Conservation (phyloP, 2,888 invertebrate species). For the Toxonevra muliebris region DNA sequence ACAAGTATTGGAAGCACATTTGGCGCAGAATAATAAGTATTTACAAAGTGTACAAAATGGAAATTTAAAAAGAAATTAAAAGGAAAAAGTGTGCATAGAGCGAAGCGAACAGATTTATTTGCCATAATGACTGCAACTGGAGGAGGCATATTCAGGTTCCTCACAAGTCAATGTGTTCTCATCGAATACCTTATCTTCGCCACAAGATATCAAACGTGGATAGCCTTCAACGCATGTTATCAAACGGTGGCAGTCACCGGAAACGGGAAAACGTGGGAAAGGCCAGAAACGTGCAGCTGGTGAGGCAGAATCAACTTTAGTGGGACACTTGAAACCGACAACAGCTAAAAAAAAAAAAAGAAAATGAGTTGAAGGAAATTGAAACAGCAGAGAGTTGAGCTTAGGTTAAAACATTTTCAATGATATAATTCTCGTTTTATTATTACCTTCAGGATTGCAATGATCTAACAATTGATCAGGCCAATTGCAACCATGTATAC, state of each 20-base stretch:
- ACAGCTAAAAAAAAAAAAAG: constrained; percentile 70
- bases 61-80: constrained; percentile 3
- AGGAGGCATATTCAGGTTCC: constrained; percentile 65
- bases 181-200: constrained; percentile 87
- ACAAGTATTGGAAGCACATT: not conserved
- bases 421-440: too few species aligned
- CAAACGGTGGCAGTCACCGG: constrained; percentile 85
- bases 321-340: constrained; percentile 91
- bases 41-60: constrained; percentile 3
- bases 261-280: constrained; percentile 88
- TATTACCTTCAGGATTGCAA: constrained; percentile 87
- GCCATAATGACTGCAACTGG: constrained; percentile 57
- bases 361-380: not conserved
- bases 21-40: not conserved
- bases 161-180: constrained; percentile 85
- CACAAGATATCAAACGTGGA: constrained; percentile 88
- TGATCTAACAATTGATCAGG: constrained; percentile 86
- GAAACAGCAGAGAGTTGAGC: too few species aligned
- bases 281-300: constrained; percentile 91
- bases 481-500: constrained; percentile 92
- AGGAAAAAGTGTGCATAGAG: not conserved
- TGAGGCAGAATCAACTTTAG: constrained; percentile 81
- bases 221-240: constrained; percentile 92
- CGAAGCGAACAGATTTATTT: constrained; percentile 45
- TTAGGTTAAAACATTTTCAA: too few species aligned